Conservation (phyloP, 2,113 vertebrate genomes). For the Chinchilla lanigera region DNA sequence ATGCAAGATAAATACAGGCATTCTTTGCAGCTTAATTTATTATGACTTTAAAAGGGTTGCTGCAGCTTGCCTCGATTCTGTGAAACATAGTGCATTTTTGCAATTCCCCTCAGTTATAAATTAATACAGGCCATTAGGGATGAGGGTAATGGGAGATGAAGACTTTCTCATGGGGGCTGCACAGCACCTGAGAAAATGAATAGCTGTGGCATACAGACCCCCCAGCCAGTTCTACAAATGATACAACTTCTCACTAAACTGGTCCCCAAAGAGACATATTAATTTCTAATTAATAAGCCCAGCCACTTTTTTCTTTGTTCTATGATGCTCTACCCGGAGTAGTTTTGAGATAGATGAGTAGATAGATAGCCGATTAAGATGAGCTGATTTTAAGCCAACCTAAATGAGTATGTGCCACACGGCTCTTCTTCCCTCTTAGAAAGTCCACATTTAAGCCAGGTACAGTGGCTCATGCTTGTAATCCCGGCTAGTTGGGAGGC, state of each 20-base stretch:
- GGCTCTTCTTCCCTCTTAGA: background rate
- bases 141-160: constrained; percentile 73
- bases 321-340: background rate
- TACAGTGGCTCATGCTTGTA: background rate
- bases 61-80: constrained; percentile 82
- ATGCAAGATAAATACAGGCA: constrained; percentile 84
- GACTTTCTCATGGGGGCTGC: constrained; percentile 79
- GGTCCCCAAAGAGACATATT: constrained; percentile 65
- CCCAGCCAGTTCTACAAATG: constrained; percentile 64
- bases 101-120: constrained; percentile 84
- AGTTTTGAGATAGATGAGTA: background rate
- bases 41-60: constrained; percentile 81
- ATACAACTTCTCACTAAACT: constrained; percentile 70
- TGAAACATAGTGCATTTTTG: constrained; percentile 81
- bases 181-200: constrained; percentile 81
- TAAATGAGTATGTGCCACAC: background rate
- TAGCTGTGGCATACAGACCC: constrained; percentile 66
- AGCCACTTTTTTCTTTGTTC: background rate
- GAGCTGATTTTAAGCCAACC: background rate
- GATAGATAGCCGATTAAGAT: background rate
- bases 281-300: constrained; percentile 70
- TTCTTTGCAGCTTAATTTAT: constrained; percentile 84
- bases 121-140: constrained; percentile 80
- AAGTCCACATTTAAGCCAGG: background rate
- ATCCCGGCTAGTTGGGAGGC: background rate